These are phyloP conservation scores for Acyrthosiphon pisum DNA, from an alignment of 1,140 invertebrate genomes.

Conservation along the genomic window DNA sequence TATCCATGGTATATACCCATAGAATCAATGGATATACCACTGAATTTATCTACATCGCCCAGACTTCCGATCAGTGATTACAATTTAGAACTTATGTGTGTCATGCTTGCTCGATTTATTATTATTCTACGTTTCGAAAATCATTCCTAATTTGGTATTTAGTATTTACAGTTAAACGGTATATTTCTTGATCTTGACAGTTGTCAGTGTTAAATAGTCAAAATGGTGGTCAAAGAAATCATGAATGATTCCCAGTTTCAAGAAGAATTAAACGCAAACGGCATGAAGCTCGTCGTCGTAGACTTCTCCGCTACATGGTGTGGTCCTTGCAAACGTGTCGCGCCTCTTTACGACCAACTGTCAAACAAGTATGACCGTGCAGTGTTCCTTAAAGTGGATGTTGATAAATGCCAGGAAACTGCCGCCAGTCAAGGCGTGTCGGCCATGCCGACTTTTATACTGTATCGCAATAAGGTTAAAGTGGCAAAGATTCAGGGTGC, in stretches of 20 bases:
- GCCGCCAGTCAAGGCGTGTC: slow-evolving; percentile 84
- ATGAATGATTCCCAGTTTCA: slow-evolving; percentile 83
- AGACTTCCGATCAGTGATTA: background rate
- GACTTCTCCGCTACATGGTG: slow-evolving; percentile 95
- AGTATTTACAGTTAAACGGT: background rate
- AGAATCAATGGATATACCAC: background rate
- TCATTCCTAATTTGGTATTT: background rate
- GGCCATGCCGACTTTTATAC: slow-evolving; percentile 98
- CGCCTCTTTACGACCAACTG: slow-evolving; percentile 87
- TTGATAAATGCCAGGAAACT: slow-evolving; percentile 86
- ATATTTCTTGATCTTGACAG: background rate
- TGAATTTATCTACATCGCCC: background rate
- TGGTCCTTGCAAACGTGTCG: slow-evolving; percentile 92
- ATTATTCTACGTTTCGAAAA: background rate
- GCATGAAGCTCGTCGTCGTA: slow-evolving; percentile 88
- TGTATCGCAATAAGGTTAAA: slow-evolving; percentile 88
- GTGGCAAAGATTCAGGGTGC: slow-evolving; percentile 85
- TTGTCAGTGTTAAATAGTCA: background rate
- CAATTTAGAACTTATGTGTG: background rate
- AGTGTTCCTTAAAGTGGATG: slow-evolving; percentile 94
- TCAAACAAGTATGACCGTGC: slow-evolving; percentile 86
- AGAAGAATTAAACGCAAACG: slow-evolving; percentile 78
- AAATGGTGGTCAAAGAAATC: slow-evolving; percentile 65
- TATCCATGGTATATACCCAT: background rate
- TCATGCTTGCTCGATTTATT: background rate